Evolutionary conservation across 2,797 vertebrate genomes (phyloP).

Genomic region (Cyclopterus lumpus): DNA sequence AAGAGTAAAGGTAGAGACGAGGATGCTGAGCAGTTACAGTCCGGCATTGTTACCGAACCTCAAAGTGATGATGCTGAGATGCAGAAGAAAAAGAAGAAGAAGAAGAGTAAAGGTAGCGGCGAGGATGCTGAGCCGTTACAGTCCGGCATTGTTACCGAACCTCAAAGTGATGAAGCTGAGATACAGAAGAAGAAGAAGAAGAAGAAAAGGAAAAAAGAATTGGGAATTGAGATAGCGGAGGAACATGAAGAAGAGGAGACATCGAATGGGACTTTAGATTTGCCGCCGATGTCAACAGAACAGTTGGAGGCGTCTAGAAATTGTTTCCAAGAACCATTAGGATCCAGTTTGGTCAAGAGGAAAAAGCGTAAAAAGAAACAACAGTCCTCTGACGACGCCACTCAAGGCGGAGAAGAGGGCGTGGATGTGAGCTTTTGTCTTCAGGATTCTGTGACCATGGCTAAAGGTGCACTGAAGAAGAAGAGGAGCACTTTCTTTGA

Average conservation of each 20-base stretch:
- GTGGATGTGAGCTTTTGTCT: neutral
- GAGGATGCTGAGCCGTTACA: too few relatives aligned
- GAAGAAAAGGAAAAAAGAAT: conserved; percentile 29
- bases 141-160: neutral
- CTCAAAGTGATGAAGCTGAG: neutral
- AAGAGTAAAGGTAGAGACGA: too few relatives aligned
- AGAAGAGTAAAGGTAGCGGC: too few relatives aligned
- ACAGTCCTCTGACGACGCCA: neutral
- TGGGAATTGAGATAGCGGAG: neutral
- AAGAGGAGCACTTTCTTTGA: conserved; percentile 2
- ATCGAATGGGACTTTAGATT: neutral
- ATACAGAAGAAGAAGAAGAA: neutral
- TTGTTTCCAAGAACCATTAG: conserved; percentile 2
- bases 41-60: too few relatives aligned
- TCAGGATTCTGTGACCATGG: neutral
- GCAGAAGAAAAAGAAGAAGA: too few relatives aligned
- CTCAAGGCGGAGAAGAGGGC: neutral
- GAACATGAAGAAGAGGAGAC: neutral
- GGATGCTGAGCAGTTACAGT: too few relatives aligned
- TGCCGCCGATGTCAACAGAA: neutral
- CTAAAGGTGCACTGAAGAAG: conserved; percentile 3
- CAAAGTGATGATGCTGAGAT: too few relatives aligned
- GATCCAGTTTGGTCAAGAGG: neutral
- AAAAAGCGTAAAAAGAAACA: conserved; percentile 51
- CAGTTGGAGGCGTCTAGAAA: neutral